phyloP scores from a whole-genome alignment of 2,888 invertebrate species.

The Stenotaenia linearis region DNA sequence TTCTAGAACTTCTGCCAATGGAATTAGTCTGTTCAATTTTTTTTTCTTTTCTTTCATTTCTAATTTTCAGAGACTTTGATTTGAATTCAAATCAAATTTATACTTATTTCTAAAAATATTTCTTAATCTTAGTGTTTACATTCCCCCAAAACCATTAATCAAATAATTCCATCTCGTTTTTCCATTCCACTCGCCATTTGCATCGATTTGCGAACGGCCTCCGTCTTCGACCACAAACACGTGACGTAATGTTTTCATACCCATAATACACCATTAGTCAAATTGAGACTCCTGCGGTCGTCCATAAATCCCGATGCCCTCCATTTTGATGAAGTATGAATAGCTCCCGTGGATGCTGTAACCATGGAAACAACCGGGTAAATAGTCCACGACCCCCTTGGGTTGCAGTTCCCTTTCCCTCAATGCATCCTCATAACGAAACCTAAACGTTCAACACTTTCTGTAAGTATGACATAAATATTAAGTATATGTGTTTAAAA shows the following conservation, averaged over 20 bases:
- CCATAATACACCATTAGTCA: conserved; percentile 24
- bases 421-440: neutral
- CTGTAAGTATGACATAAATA: neutral
- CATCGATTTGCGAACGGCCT: neutral
- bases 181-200: no score
- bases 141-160: no score
- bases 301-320: conserved; percentile 10
- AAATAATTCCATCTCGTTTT: no score
- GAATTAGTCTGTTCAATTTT: no score
- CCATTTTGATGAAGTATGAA: conserved; percentile 26
- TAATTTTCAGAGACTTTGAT: no score
- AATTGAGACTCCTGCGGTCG: conserved; percentile 8
- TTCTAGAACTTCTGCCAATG: no score
- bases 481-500: neutral
- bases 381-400: conserved; percentile 26
- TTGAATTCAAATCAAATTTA: no score
- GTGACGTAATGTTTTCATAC: neutral
- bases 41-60: no score
- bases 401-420: conserved; percentile 1
- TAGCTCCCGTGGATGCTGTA: conserved; percentile 24
- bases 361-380: conserved; percentile 3
- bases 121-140: no score
- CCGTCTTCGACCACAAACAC: neutral
- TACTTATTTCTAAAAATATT: no score
- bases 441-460: neutral